phyloP scores from a whole-genome alignment of 2,888 invertebrate species.

The Caprella mutica region DNA sequence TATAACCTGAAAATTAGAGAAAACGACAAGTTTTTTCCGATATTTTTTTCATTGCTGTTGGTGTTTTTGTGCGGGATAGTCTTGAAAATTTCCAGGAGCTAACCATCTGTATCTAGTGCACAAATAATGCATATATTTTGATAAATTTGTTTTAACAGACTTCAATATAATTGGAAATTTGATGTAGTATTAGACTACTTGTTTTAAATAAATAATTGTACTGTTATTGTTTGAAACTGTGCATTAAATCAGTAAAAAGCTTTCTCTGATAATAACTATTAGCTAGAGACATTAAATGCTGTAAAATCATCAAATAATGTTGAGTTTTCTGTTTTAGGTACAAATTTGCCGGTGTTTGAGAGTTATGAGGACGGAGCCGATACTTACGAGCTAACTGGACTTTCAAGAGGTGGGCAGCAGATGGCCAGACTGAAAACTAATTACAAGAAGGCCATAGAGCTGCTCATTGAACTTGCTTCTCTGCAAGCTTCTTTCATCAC shows the following conservation, averaged over 20 bases:
- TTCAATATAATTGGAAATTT: background rate
- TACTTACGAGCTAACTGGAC: conserved; percentile 89
- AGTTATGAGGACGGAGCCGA: conserved; percentile 90
- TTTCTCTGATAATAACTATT: background rate
- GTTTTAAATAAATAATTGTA: too few species aligned
- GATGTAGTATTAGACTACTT: too few species aligned
- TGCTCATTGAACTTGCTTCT: conserved; percentile 92
- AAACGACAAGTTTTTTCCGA: too few species aligned
- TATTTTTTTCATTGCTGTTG: too few species aligned
- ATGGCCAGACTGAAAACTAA: conserved; percentile 94
- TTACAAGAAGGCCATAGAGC: conserved; percentile 87
- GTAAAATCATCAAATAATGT: background rate
- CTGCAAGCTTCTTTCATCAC: conserved; percentile 97
- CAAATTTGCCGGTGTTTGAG: conserved; percentile 90
- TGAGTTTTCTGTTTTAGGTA: conserved; percentile 54
- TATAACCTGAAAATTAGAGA: too few species aligned
- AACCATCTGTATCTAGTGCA: background rate
- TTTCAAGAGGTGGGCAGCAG: conserved; percentile 95
- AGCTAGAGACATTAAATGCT: background rate
- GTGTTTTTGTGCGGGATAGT: too few species aligned
- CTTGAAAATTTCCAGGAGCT: too few species aligned
- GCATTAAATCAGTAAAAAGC: too few species aligned
- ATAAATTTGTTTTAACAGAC: background rate
- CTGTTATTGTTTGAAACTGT: too few species aligned
- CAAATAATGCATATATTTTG: conserved; percentile 5